Conservation (phyloP, 2,888 invertebrate species). For the Incurvaria masculella region DNA sequence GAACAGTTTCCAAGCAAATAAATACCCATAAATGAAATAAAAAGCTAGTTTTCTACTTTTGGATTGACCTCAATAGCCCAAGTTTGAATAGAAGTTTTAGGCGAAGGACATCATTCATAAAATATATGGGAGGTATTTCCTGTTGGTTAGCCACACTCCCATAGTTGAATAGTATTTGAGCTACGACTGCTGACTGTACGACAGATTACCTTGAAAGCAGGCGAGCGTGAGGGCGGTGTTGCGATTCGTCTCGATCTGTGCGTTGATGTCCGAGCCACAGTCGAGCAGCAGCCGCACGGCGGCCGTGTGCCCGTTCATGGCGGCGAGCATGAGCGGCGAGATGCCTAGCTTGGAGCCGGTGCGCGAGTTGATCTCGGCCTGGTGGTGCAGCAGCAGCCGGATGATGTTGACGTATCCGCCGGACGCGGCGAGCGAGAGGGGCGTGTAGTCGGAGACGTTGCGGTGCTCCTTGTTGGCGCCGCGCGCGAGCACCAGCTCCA, state of each 20-base stretch:
- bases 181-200: too few relatives aligned
- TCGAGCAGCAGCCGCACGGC: conserved; percentile 94
- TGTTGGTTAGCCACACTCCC: too few relatives aligned
- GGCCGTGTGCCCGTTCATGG: conserved; percentile 92
- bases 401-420: conserved; percentile 99
- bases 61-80: too few relatives aligned
- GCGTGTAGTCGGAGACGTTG: conserved; percentile 99
- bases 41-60: too few relatives aligned
- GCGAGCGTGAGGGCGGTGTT: conserved; percentile 98
- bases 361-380: conserved; percentile 98
- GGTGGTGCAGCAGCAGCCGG: conserved; percentile 85
- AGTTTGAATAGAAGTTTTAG: too few relatives aligned
- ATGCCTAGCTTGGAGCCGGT: conserved; percentile 97
- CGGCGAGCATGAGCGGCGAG: conserved; percentile 97
- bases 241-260: conserved; percentile 98
- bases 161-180: too few relatives aligned
- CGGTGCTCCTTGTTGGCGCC: conserved; percentile 97
- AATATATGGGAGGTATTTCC: too few relatives aligned
- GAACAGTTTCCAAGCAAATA: too few relatives aligned
- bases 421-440: conserved; percentile 96
- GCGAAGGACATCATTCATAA: too few relatives aligned
- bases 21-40: too few relatives aligned
- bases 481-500: conserved; percentile 83
- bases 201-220: conserved; percentile 93
- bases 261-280: conserved; percentile 99